Evolutionary conservation across 2,888 invertebrate species (phyloP).

Genomic region (Slavum lentiscoides): DNA sequence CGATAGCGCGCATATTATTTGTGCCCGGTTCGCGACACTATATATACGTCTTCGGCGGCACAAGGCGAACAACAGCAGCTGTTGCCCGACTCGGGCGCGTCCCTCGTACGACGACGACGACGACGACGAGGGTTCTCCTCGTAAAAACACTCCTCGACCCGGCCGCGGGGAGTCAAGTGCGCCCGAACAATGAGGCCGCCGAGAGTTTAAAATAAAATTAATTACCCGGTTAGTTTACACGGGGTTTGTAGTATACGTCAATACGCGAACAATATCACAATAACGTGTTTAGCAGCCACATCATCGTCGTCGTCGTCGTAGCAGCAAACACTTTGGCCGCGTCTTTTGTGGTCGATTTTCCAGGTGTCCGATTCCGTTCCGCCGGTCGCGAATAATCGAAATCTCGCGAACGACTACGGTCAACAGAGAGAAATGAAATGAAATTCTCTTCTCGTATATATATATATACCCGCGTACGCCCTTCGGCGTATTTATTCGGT

Average conservation of each 20-base stretch:
- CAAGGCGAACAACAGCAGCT: conserved; percentile 44
- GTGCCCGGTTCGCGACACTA: conserved; percentile 23
- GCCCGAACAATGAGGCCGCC: conserved; percentile 34
- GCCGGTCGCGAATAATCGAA: conserved; percentile 37
- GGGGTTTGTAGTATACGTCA: neutral
- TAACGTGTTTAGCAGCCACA: no score
- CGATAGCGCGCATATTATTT: conserved; percentile 41
- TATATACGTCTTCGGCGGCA: conserved; percentile 21
- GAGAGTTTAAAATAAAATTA: conserved; percentile 52
- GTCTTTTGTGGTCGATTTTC: conserved; percentile 36
- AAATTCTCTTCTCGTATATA: no score
- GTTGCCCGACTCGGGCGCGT: conserved; percentile 3
- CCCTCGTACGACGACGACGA: neutral
- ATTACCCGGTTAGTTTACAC: conserved; percentile 45
- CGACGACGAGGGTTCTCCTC: conserved; percentile 33
- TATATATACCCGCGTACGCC: no score
- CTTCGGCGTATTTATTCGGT: no score
- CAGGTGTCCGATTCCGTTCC: conserved; percentile 44
- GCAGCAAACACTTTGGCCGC: neutral
- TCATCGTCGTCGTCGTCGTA: no score
- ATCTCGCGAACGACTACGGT: neutral
- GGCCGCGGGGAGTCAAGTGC: conserved; percentile 48
- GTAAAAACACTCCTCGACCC: conserved; percentile 33
- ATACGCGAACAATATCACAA: neutral
- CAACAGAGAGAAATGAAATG: no score